Conservation (phyloP, 2,797 vertebrate genomes). For the Pangasius krempfi region DNA sequence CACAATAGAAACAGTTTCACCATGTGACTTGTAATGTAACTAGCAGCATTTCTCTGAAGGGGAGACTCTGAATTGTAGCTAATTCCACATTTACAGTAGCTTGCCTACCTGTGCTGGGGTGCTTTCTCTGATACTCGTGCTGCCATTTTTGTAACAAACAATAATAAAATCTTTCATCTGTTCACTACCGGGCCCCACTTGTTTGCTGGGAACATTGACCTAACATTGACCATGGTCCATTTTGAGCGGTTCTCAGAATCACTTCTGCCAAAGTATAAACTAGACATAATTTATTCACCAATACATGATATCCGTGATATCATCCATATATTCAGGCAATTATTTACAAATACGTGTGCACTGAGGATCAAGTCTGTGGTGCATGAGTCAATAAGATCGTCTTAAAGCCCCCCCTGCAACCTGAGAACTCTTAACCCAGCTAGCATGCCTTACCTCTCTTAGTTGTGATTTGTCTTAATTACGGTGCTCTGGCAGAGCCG, state of each 20-base stretch:
- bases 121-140: background rate
- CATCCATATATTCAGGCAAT: background rate
- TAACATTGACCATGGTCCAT: background rate
- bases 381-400: background rate
- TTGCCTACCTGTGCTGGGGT: background rate
- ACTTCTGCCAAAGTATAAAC: background rate
- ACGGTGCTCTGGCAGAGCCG: slow-evolving; percentile 31
- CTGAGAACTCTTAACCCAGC: slow-evolving; percentile 20
- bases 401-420: background rate
- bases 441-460: slow-evolving; percentile 36
- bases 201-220: background rate
- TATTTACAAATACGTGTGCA: background rate
- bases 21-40: background rate
- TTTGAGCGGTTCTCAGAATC: background rate
- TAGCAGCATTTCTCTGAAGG: slow-evolving; percentile 4
- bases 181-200: background rate
- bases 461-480: slow-evolving; percentile 55
- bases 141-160: too few species aligned
- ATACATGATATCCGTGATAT: background rate
- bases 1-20: background rate
- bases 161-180: background rate
- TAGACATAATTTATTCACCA: background rate
- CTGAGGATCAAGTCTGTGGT: background rate
- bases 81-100: background rate
- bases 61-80: background rate